phyloP scores from a whole-genome alignment of 2,888 invertebrate genomes.

The Chouioia cunea region DNA sequence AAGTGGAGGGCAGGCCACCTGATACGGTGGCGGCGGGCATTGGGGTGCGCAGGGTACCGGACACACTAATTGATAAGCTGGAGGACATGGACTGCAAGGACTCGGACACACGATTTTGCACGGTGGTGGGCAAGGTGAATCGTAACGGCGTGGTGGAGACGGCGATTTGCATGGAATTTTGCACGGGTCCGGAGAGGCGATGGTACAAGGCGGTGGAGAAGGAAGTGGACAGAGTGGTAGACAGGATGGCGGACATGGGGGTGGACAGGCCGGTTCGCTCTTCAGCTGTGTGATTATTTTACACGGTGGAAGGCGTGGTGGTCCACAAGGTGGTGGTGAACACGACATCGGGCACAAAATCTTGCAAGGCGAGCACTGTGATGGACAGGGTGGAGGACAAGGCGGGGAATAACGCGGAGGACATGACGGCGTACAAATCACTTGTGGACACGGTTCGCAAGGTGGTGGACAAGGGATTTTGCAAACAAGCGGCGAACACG shows the following conservation, averaged over 20 bases:
- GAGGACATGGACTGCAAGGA: too few species aligned
- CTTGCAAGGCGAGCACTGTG: neutral
- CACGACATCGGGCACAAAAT: neutral
- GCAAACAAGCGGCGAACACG: neutral
- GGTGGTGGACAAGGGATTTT: neutral
- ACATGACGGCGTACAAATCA: neutral
- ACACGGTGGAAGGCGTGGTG: neutral
- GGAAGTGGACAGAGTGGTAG: neutral
- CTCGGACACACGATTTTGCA: neutral
- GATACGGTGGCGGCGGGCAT: conserved; percentile 8
- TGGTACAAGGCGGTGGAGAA: conserved; percentile 1
- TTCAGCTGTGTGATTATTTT: neutral
- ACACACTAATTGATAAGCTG: neutral
- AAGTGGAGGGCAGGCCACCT: neutral
- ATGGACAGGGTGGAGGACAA: conserved; percentile 8
- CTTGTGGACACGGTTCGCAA: conserved; percentile 7
- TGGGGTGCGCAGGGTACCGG: neutral
- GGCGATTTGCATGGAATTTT: neutral
- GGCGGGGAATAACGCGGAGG: conserved; percentile 6
- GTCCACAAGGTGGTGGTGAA: neutral
- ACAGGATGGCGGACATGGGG: conserved; percentile 14
- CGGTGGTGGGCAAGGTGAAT: conserved; percentile 9
- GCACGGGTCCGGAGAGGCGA: neutral
- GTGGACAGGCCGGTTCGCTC: conserved; percentile 11
- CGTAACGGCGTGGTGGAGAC: conserved; percentile 6